phyloP scores from a whole-genome alignment of 2,113 vertebrate genomes.

The Rostratula benghalensis region DNA sequence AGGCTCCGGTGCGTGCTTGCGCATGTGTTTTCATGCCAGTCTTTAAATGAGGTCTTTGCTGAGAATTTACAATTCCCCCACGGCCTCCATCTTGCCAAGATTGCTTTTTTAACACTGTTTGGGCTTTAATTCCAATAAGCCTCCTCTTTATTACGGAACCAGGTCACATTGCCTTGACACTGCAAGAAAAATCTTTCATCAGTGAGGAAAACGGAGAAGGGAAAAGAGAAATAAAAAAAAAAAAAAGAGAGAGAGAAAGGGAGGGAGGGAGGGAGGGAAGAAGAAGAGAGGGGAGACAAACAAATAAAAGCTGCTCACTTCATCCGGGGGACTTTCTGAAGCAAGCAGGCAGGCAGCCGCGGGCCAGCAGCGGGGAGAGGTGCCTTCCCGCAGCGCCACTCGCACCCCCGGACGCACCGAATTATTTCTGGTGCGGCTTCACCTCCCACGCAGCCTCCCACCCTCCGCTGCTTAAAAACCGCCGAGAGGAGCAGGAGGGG shows the following conservation, averaged over 20 bases:
- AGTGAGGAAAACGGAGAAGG: background rate
- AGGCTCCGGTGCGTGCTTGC: background rate
- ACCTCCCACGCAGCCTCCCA: conserved; percentile 54
- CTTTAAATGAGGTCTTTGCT: conserved; percentile 75
- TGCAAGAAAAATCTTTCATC: conserved; percentile 27
- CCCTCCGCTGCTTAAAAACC: background rate
- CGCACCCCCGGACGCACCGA: background rate
- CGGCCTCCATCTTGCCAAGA: conserved; percentile 76
- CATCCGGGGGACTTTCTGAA: background rate
- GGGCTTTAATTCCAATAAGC: conserved; percentile 77
- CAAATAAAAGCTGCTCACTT: background rate
- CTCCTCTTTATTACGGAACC: conserved; percentile 71
- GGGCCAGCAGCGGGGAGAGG: background rate
- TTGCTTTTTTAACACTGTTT: conserved; percentile 73
- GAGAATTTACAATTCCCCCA: conserved; percentile 75
- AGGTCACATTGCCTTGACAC: conserved; percentile 73
- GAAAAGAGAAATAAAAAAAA: background rate
- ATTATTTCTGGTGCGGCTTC: conserved; percentile 34
- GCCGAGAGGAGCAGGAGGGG: background rate
- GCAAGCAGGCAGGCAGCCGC: background rate
- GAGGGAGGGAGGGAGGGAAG: background rate
- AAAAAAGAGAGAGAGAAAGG: no score
- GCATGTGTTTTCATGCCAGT: conserved; percentile 41
- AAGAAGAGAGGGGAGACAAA: background rate
- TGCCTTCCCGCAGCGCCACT: background rate